Percentiles rank a stretch among this genome's conserved stretches.
These are phyloP conservation scores for Phacellophora camtschatica DNA, from an alignment of 30 jellyfish, hydroid and myxozoan species.

Conservation along the genomic window DNA sequence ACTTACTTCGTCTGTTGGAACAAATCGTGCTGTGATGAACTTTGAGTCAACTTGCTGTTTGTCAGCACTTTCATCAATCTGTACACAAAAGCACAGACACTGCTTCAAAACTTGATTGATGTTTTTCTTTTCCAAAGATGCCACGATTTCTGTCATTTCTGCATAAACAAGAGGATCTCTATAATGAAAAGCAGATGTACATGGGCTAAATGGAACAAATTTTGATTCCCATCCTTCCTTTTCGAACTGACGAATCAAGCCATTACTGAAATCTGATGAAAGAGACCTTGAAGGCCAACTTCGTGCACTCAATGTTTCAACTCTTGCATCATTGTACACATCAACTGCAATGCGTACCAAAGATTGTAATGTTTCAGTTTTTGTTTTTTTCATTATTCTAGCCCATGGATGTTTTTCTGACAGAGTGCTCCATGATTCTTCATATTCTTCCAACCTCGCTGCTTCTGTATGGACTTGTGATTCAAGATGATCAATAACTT, in stretches of 20 bases:
- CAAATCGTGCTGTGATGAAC: constrained; percentile 35
- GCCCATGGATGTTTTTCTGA: constrained; percentile 61
- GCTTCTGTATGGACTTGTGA: constrained; percentile 54
- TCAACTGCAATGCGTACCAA: constrained; percentile 43
- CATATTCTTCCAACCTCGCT: constrained; percentile 10
- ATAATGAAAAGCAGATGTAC: constrained; percentile 21
- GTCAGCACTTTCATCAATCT: constrained; percentile 48
- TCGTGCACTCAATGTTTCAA: constrained; percentile 60
- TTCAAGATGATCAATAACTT: constrained; percentile 33
- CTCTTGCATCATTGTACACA: constrained; percentile 34
- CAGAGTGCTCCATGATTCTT: constrained; percentile 30
- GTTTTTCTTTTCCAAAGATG: constrained; percentile 1
- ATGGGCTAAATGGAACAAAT: constrained; percentile 21
- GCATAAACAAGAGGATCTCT: constrained; percentile 62
- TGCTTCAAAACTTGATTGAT: not conserved
- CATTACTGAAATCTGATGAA: constrained; percentile 33
- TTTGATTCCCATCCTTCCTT: constrained; percentile 45
- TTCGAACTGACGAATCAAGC: constrained; percentile 10
- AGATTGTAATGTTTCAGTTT: constrained; percentile 27
- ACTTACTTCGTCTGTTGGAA: constrained; percentile 41
- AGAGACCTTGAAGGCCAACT: constrained; percentile 68
- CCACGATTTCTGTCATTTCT: constrained; percentile 17
- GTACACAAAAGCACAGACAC: constrained; percentile 19
- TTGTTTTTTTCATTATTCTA: constrained; percentile 15
- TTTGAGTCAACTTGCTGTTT: constrained; percentile 50